phyloP scores from a whole-genome alignment of 2,888 invertebrate species.

The Trypoxylon attenuatum region DNA sequence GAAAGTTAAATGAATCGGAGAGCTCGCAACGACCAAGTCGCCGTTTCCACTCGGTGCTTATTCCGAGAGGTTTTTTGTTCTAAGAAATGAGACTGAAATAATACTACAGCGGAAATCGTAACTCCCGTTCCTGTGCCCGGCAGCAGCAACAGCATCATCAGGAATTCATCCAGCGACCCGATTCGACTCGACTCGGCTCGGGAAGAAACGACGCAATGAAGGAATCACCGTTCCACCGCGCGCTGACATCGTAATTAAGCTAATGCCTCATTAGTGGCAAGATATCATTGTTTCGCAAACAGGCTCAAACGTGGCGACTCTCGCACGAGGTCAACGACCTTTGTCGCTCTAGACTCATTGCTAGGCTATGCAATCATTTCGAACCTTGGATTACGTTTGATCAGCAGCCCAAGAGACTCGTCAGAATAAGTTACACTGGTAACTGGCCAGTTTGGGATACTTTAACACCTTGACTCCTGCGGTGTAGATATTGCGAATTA shows the following conservation, averaged over 20 bases:
- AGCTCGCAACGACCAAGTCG: neutral
- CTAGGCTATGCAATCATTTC: neutral
- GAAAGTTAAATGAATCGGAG: conserved; percentile 1
- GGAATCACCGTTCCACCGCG: neutral
- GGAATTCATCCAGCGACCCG: too few species aligned
- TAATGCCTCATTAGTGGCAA: conserved; percentile 6
- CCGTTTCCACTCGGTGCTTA: too few species aligned
- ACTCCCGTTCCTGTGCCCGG: too few species aligned
- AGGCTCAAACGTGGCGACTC: conserved; percentile 14
- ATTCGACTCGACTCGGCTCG: conserved; percentile 1
- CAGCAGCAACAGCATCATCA: too few species aligned
- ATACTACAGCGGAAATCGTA: too few species aligned
- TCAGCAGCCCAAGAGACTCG: conserved; percentile 11
- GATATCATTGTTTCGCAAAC: conserved; percentile 9
- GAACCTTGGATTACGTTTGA: conserved; percentile 15
- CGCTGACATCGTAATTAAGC: neutral
- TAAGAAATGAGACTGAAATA: too few species aligned
- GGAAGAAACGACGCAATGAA: conserved; percentile 22
- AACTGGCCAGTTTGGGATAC: too few species aligned
- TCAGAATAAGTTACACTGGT: conserved; percentile 26
- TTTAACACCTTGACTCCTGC: too few species aligned
- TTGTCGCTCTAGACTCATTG: conserved; percentile 1
- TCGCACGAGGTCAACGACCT: conserved; percentile 36
- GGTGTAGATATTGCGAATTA: conserved; percentile 4
- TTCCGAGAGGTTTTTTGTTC: too few species aligned